These are phyloP conservation scores for Crax fasciolata DNA, from an alignment of 2,797 vertebrate species.

Conservation along the genomic window DNA sequence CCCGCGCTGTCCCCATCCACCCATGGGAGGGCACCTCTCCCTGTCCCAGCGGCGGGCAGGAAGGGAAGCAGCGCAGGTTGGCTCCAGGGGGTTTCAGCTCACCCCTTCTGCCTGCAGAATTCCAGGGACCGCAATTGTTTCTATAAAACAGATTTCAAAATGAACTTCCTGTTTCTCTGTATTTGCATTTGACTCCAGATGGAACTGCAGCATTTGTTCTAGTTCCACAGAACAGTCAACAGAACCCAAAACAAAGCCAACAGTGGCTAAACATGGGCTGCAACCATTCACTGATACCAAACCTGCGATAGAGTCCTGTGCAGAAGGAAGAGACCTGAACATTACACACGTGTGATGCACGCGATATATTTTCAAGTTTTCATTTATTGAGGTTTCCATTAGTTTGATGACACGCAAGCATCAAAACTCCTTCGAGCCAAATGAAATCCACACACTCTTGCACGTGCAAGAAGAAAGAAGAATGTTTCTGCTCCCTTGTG, in stretches of 20 bases:
- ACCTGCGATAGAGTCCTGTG: neutral
- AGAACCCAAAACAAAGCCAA: conserved; percentile 31
- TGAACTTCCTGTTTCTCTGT: neutral
- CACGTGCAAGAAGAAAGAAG: neutral
- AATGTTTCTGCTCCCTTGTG: neutral
- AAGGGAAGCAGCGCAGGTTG: neutral
- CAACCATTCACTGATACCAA: conserved; percentile 15
- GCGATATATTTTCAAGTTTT: neutral
- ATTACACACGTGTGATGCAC: neutral
- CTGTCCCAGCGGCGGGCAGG: neutral
- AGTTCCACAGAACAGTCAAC: neutral
- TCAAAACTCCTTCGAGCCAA: conserved; percentile 9
- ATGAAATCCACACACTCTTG: neutral
- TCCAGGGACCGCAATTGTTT: neutral
- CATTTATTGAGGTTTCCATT: neutral
- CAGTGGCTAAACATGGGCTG: neutral
- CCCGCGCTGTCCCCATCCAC: no score
- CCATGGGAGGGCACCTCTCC: conserved; percentile 1
- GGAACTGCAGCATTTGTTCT: neutral
- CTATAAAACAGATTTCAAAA: neutral
- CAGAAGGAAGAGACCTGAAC: conserved; percentile 36
- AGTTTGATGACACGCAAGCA: neutral
- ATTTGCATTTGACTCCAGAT: neutral
- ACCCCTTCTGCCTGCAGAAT: neutral
- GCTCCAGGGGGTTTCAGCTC: neutral